Evolutionary conservation across 2,113 vertebrate species (phyloP).

Genomic region (Hucho hucho): DNA sequence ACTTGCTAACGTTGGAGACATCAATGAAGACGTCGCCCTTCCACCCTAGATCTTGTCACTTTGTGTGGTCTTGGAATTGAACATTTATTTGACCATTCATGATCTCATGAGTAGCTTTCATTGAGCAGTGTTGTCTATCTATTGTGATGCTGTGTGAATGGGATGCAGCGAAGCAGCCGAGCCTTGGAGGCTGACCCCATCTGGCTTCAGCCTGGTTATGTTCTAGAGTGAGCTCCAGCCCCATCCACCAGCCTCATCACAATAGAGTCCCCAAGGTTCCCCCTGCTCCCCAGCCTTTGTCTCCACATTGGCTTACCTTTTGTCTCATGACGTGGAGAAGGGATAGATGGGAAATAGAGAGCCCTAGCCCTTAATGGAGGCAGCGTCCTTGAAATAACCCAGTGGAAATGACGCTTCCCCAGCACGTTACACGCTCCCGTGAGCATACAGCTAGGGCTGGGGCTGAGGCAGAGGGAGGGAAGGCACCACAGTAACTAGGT

Average conservation of each 20-base stretch:
- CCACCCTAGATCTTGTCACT: background rate
- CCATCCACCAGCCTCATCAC: no score
- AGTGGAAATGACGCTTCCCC: slow-evolving; percentile 66
- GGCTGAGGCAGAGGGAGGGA: slow-evolving; percentile 40
- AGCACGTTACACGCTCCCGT: slow-evolving; percentile 59
- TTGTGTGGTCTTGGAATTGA: background rate
- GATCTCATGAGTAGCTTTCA: slow-evolving; percentile 25
- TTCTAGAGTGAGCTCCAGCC: no score
- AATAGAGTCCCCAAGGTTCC: no score
- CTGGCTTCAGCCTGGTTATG: slow-evolving; percentile 57
- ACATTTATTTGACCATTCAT: slow-evolving; percentile 2
- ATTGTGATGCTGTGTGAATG: slow-evolving; percentile 7
- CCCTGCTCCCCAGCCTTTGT: slow-evolving; percentile 35
- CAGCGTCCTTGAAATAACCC: slow-evolving; percentile 60
- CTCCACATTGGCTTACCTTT: slow-evolving; percentile 58
- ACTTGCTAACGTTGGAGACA: slow-evolving; percentile 12
- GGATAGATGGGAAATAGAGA: slow-evolving; percentile 18
- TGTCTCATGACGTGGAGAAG: slow-evolving; percentile 56
- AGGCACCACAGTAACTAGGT: slow-evolving; percentile 40
- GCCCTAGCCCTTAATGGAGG: slow-evolving; percentile 53
- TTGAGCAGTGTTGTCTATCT: slow-evolving; percentile 25
- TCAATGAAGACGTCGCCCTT: slow-evolving; percentile 23
- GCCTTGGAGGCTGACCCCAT: slow-evolving; percentile 70
- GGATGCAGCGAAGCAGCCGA: slow-evolving; percentile 47
- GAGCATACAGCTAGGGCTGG: slow-evolving; percentile 48